These are phyloP conservation scores for Okamejei kenojei DNA, from an alignment of 2,797 vertebrate genomes.

Conservation along the genomic window DNA sequence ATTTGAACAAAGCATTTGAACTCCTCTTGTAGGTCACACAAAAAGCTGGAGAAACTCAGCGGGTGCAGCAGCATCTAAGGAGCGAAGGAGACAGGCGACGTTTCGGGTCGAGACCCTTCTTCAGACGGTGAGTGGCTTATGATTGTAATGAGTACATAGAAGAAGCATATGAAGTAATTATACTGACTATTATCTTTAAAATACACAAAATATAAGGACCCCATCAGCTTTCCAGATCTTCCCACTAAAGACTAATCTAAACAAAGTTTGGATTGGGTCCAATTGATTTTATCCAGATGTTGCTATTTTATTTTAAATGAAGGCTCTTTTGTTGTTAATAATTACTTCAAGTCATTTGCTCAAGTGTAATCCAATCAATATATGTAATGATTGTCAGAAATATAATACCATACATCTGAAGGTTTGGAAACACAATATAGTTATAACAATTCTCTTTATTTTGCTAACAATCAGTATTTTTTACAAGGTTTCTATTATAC, in stretches of 20 bases:
- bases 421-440: background rate
- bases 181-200: background rate
- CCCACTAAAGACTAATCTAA: too few species aligned
- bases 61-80: too few species aligned
- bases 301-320: background rate
- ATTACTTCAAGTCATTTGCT: background rate
- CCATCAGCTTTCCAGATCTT: background rate
- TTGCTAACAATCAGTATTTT: background rate
- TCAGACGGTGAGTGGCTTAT: background rate
- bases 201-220: background rate
- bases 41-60: too few species aligned
- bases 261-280: background rate
- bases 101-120: too few species aligned
- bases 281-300: constrained; percentile 16
- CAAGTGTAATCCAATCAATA: background rate
- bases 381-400: background rate
- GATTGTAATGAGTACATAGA: background rate
- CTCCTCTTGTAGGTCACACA: background rate
- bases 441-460: background rate
- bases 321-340: background rate
- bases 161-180: background rate
- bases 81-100: too few species aligned
- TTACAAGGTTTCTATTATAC: background rate
- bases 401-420: too few species aligned
- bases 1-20: background rate